Evolutionary conservation across 2,888 invertebrate species (phyloP), one percentile per base, ranked within the genome.

Genomic region (Perithous albicinctus): DNA sequence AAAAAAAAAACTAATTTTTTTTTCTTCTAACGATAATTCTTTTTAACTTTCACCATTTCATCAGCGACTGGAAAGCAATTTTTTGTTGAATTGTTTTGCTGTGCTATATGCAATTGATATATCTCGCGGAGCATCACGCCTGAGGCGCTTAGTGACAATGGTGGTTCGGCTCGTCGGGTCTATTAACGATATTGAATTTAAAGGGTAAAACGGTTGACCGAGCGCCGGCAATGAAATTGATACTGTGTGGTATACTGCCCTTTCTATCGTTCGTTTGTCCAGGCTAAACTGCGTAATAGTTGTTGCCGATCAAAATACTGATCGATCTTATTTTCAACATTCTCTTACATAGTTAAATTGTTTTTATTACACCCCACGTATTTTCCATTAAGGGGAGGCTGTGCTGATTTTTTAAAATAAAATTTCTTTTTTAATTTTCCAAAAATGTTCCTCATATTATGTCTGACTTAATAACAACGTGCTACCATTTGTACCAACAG

Each of bases 101-200:
- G n/a, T 32, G 3, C 32, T 8, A 12, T 15, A 5, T 29, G 29
- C 56, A 15, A 12, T 15, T n/a, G n/a, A n/a, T n/a, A 5, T 5
- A 32, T 29, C 29, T 32, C n/a, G n/a, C 32, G 15, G 15, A 32
- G 56, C 32, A 32, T n/a, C 6, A 29, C 56, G 56, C 56, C 56
- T 32, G 29, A 56, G 56, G 56, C 56, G n/a, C 29, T 15, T 29
- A 7, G 29, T 32, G 29, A 56, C 26, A 56, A 56, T 56, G 32
- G 29, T 5, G 6, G n/a, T 56, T 48, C 48, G 48, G 48, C 20
- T 48, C 48, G 48, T 20, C 20, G 54, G 23, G 12, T 26, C 12
- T 23, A 29, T 18, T 59, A 59, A 61, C 61, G 61, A 63, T 41
- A 63, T 41, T 41, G 63, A 66, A 48, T 66, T 66, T 43, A 18